phyloP scores from a whole-genome alignment of 2,113 vertebrate genomes.

The Chaenogobius annularis region DNA sequence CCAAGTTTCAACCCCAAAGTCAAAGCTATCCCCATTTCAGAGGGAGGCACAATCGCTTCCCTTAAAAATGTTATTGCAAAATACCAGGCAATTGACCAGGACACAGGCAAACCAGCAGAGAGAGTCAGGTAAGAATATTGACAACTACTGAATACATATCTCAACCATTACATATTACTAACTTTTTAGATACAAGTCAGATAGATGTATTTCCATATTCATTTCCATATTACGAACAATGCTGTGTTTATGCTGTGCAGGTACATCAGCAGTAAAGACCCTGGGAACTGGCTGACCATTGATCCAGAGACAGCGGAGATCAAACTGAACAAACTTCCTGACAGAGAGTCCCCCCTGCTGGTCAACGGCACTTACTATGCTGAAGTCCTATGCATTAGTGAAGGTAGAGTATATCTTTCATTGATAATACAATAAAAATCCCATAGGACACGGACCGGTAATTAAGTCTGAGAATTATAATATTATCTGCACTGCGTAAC shows the following conservation, averaged over 20 bases:
- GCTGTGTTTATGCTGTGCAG: slow-evolving; percentile 58
- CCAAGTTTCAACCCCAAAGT: slow-evolving; percentile 79
- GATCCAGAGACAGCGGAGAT: slow-evolving; percentile 83
- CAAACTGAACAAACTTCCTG: slow-evolving; percentile 82
- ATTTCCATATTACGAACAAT: background rate
- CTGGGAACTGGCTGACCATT: slow-evolving; percentile 84
- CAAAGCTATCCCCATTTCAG: slow-evolving; percentile 72
- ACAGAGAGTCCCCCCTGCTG: slow-evolving; percentile 80
- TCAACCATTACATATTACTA: background rate
- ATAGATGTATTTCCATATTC: background rate
- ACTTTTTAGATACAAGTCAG: background rate
- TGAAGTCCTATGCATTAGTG: slow-evolving; percentile 80
- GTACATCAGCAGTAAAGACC: slow-evolving; percentile 83
- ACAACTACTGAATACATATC: background rate
- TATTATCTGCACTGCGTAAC: too few relatives aligned
- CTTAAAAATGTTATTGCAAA: slow-evolving; percentile 66
- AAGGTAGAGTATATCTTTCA: slow-evolving; percentile 72
- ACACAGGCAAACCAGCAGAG: slow-evolving; percentile 80
- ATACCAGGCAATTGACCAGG: slow-evolving; percentile 82
- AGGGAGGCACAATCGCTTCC: slow-evolving; percentile 50
- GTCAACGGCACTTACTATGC: slow-evolving; percentile 83
- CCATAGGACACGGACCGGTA: too few relatives aligned
- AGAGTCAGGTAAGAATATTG: slow-evolving; percentile 80
- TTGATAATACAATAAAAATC: too few relatives aligned
- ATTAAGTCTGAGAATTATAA: too few relatives aligned